These are phyloP conservation scores for Drosophila oshimai DNA, from an alignment of 1,140 invertebrate genomes.

Conservation along the genomic window DNA sequence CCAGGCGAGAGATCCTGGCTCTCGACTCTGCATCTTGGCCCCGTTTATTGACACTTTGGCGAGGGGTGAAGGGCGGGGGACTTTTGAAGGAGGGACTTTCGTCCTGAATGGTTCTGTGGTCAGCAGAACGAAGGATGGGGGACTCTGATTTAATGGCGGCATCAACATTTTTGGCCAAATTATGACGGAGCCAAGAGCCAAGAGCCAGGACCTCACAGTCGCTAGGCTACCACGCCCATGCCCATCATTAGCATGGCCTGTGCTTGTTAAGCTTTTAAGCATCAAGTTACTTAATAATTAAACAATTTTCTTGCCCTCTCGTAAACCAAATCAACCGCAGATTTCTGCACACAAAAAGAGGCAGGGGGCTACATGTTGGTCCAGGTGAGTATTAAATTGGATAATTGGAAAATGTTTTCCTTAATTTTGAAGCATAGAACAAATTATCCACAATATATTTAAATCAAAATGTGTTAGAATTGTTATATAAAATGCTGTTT, in stretches of 20 bases:
- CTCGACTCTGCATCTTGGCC: background rate
- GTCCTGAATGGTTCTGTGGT: constrained; percentile 3
- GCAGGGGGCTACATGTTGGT: background rate
- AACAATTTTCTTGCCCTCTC: constrained; percentile 58
- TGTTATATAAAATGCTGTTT: no score
- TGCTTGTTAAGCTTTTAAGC: constrained; percentile 64
- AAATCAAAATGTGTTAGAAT: no score
- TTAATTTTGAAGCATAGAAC: no score
- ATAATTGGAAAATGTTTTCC: background rate
- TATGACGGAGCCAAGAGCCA: constrained; percentile 33
- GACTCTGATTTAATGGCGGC: constrained; percentile 59
- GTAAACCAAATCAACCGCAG: constrained; percentile 49
- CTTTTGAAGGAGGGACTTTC: constrained; percentile 3
- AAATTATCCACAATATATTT: no score
- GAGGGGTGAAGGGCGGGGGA: background rate
- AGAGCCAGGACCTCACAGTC: background rate
- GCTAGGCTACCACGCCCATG: constrained; percentile 8
- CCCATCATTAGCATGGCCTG: constrained; percentile 38
- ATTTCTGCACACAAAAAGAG: constrained; percentile 10
- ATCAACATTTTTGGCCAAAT: constrained; percentile 70
- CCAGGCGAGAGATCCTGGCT: background rate
- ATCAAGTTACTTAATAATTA: constrained; percentile 73
- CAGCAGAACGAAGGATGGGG: background rate
- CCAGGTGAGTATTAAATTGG: background rate
- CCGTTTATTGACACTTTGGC: constrained; percentile 46